phyloP scores from a whole-genome alignment of 92 coral and sea anemone genomes.

The Epizoanthus rinbou region DNA sequence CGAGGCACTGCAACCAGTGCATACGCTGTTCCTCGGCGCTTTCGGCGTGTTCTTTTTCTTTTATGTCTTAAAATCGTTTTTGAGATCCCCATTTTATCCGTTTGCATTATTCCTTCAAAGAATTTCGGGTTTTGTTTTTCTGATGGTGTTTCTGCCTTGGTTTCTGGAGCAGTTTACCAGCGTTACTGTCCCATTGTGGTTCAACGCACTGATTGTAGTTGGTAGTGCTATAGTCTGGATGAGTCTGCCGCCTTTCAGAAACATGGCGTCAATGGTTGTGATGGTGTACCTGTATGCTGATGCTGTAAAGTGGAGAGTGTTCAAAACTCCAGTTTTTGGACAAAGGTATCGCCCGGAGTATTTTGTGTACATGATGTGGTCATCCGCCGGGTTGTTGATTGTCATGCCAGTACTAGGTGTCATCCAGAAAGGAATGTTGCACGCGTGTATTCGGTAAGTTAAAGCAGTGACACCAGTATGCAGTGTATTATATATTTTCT shows the following conservation, averaged over 20 bases:
- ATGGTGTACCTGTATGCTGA: conserved; percentile 46
- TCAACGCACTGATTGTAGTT: background rate
- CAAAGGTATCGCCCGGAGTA: conserved; percentile 9
- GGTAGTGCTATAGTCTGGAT: conserved; percentile 33
- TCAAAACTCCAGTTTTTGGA: conserved; percentile 27
- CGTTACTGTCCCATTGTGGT: conserved; percentile 17
- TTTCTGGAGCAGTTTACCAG: conserved; percentile 38
- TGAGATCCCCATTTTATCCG: background rate
- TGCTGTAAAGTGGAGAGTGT: conserved; percentile 46
- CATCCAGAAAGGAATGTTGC: conserved; percentile 38
- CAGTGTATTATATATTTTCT: background rate
- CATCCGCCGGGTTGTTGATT: conserved; percentile 16
- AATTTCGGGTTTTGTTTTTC: conserved; percentile 29
- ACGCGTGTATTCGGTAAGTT: conserved; percentile 33
- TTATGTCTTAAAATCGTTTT: conserved; percentile 30
- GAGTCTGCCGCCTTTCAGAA: conserved; percentile 46
- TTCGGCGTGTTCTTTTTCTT: conserved; percentile 33
- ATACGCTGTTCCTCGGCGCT: background rate
- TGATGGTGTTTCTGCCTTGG: conserved; percentile 46
- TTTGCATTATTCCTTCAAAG: conserved; percentile 18
- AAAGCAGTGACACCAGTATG: background rate
- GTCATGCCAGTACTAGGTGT: conserved; percentile 39
- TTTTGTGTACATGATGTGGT: conserved; percentile 33
- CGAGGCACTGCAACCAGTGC: conserved; percentile 14
- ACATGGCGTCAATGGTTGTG: conserved; percentile 38